Conservation (phyloP, 2,888 invertebrate species). For the Brenthis hecate region DNA sequence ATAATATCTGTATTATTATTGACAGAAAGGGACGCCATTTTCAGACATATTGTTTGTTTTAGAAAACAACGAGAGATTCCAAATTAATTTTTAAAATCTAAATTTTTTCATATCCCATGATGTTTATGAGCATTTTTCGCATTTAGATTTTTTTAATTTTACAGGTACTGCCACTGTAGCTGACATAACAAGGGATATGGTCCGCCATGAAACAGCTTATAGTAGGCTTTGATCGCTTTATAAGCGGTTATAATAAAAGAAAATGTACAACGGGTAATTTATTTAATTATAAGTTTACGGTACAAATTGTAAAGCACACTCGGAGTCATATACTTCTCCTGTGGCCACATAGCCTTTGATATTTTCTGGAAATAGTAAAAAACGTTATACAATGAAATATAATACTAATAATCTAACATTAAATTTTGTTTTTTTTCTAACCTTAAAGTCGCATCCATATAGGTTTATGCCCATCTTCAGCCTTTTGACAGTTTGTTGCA, state of each 20-base stretch:
- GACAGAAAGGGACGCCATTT: too few relatives aligned
- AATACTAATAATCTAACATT: background rate
- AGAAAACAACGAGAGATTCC: too few relatives aligned
- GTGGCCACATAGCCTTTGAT: constrained; percentile 66
- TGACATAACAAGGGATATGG: constrained; percentile 85
- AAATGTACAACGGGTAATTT: constrained; percentile 32
- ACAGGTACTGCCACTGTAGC: constrained; percentile 85
- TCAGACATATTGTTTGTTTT: too few relatives aligned
- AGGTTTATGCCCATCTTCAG: constrained; percentile 72
- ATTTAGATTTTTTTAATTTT: constrained; percentile 45
- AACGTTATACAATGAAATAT: constrained; percentile 9
- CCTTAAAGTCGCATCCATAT: constrained; percentile 77
- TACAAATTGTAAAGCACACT: constrained; percentile 66
- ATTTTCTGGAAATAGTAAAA: constrained; percentile 68
- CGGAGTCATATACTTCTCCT: constrained; percentile 68
- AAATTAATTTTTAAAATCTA: too few relatives aligned
- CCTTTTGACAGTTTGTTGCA: constrained; percentile 63
- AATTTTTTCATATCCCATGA: too few relatives aligned
- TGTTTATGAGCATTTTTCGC: too few relatives aligned
- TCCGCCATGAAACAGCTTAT: constrained; percentile 85
- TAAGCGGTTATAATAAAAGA: background rate
- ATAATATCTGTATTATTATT: too few relatives aligned
- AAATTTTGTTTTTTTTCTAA: constrained; percentile 34
- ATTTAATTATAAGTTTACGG: constrained; percentile 66
- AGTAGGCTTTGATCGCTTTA: constrained; percentile 58